Percentiles rank a stretch among this genome's conserved stretches.
Evolutionary conservation across 2,113 vertebrate species (phyloP).

Genomic region (Gadus macrocephalus): DNA sequence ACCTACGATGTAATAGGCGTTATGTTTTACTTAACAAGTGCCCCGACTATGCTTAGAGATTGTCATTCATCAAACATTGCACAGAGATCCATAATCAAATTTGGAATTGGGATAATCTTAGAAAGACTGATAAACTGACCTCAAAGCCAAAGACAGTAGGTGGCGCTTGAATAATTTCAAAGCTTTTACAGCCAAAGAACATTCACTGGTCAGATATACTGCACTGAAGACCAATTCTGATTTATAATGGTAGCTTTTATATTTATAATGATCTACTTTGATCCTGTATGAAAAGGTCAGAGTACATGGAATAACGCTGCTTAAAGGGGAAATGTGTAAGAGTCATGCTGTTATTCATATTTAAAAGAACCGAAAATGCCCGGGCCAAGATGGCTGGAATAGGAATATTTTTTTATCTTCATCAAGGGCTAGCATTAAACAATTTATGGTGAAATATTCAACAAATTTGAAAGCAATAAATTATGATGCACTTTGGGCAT

Average conservation of each 20-base stretch:
- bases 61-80: conserved; percentile 23
- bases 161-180: conserved; percentile 9
- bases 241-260: not conserved
- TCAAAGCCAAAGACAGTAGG: not conserved
- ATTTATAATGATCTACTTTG: no score
- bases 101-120: conserved; percentile 13
- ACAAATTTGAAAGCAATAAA: no score
- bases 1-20: not conserved
- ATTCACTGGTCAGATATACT: conserved; percentile 14
- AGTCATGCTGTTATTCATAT: no score
- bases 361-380: no score
- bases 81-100: not conserved
- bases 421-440: no score
- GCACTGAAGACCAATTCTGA: conserved; percentile 12
- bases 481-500: no score
- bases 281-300: no score
- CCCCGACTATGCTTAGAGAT: conserved; percentile 5
- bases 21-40: not conserved
- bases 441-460: no score
- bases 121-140: conserved; percentile 13
- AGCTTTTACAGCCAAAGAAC: not conserved
- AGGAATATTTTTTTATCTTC: no score
- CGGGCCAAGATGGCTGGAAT: no score
- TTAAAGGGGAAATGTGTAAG: no score
- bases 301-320: no score